Evolutionary conservation across 2,888 invertebrate genomes (phyloP), one percentile per base, ranked within the genome.

Genomic region (Cryptus armator): DNA sequence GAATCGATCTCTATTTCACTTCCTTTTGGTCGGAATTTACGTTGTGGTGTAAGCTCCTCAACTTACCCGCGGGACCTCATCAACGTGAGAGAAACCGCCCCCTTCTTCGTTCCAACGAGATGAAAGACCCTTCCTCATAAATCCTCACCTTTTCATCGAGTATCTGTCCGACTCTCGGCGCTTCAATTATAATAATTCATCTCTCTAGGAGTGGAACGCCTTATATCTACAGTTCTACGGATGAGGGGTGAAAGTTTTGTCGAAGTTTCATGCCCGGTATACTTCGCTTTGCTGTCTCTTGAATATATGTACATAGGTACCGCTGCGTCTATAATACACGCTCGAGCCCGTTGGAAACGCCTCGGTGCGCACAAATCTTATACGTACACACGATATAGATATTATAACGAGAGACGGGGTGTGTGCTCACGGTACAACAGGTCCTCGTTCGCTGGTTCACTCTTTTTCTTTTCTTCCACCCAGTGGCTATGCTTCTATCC

Each of bases 101-200:
- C 59, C 71, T 62, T 51, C 64, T n/a, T 70, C 70, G 44, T 66
- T 48, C 53, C 72, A 29, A 70, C 70, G 75, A 79, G 71, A 79
- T 75, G 75, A 85, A 82, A 84, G 71, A 81, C 72, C 19, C 46
- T 43, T 37, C 24, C 70, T 85, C 74, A 75, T 85, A 82, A 85
- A 85, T 85, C 71, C 59, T 66, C 56, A 85, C 75, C 78, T 75
- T 79, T 67, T 82, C 75, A 64, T 75, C 75, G 71, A 53, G 46
- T 64, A 79, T 71, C 70, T 84, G 77, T 77, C 67, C 37, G 70
- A 77, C 77, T 74, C 77, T 82, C 82, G 44, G 75, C 66, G 75
- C 78, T 85, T 82, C 78, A 79, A 82, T 82, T 82, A 85, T 82
- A 82, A 85, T 85, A 85, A 85, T 85, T 85, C 75, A 82, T 85